Conservation (phyloP, 2,113 vertebrate genomes). For the Grus americana region DNA sequence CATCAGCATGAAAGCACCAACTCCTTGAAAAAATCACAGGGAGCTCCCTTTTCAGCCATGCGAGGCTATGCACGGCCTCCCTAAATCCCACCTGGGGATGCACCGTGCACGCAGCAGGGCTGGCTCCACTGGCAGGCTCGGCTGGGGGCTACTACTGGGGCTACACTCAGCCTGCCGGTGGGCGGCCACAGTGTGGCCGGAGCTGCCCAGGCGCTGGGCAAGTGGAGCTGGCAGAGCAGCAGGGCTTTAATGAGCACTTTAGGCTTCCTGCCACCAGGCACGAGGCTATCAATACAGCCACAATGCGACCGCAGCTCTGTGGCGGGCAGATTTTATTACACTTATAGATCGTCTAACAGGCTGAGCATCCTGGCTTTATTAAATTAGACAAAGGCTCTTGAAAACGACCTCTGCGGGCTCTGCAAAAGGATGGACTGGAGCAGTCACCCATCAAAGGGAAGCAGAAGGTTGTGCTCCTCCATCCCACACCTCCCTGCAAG, state of each 20-base stretch:
- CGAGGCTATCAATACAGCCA: not conserved
- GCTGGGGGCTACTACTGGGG: not conserved
- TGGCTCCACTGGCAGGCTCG: not conserved
- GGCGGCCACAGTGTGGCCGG: accelerated
- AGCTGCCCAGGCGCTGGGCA: accelerated
- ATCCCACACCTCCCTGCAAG: not conserved
- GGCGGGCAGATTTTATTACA: conserved; percentile 18
- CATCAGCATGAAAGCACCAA: not conserved
- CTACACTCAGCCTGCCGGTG: accelerated
- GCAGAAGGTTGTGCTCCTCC: not conserved
- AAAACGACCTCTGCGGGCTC: not conserved
- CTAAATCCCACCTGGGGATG: not conserved
- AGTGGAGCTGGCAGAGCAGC: not conserved
- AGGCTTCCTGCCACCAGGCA: conserved; percentile 29
- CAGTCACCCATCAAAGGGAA: not conserved
- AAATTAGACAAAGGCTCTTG: conserved; percentile 40
- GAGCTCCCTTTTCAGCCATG: not conserved
- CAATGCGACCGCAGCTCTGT: accelerated
- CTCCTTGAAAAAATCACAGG: not conserved
- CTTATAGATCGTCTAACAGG: conserved; percentile 22
- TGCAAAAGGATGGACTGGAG: not conserved
- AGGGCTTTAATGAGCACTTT: not conserved
- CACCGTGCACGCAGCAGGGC: accelerated
- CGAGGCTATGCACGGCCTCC: accelerated
- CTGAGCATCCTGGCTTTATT: conserved; percentile 43